These are phyloP conservation scores for Bergia puertoricense DNA, from an alignment of 92 coral and sea anemone species.

Conservation along the genomic window DNA sequence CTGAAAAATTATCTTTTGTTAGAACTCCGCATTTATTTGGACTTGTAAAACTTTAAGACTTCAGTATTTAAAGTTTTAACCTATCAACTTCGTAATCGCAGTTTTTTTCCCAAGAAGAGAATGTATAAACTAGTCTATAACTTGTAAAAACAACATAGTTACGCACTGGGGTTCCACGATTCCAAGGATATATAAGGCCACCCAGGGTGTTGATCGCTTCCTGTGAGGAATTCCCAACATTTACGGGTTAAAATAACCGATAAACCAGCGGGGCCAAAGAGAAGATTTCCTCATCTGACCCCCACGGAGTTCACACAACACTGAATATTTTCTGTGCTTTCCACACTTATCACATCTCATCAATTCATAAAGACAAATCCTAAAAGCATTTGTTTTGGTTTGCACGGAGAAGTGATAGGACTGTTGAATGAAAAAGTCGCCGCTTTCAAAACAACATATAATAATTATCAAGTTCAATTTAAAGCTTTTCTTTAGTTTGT, in stretches of 20 bases:
- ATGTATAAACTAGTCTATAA: neutral
- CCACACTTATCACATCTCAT: neutral
- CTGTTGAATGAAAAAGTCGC: neutral
- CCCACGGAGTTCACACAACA: neutral
- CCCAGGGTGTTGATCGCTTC: constrained; percentile 20
- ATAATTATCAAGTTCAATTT: constrained; percentile 1
- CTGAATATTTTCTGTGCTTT: neutral
- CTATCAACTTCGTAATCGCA: neutral
- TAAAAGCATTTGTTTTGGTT: neutral
- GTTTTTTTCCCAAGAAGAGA: neutral
- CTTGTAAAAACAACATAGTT: neutral
- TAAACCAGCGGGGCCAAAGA: neutral
- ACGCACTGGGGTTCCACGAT: constrained; percentile 11
- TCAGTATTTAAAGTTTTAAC: neutral
- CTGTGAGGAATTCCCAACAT: constrained; percentile 4
- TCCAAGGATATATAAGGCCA: constrained; percentile 17
- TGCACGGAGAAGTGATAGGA: neutral
- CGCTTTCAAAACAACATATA: constrained; percentile 1
- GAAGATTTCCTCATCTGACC: neutral
- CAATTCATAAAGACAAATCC: neutral
- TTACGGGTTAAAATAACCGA: neutral
- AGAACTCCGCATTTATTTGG: too few relatives aligned
- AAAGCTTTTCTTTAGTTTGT: neutral
- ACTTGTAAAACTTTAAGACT: neutral
- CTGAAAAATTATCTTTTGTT: neutral